Evolutionary conservation across 2,113 vertebrate species (phyloP).

Genomic region (Grammomys dolichurus): DNA sequence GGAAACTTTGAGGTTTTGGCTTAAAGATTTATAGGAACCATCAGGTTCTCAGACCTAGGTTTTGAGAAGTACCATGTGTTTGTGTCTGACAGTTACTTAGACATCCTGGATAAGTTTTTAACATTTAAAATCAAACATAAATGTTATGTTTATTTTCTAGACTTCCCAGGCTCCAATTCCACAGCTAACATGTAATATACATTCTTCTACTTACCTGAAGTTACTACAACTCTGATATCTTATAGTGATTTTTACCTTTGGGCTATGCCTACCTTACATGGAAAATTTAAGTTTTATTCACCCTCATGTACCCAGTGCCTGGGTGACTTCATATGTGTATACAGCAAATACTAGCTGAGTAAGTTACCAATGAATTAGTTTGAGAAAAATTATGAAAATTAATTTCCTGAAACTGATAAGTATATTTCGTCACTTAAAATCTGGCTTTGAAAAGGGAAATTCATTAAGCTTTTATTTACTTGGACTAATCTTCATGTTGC

Average conservation of each 20-base stretch:
- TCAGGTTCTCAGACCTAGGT: neutral
- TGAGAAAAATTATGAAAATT: slow-evolving; percentile 34
- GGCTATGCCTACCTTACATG: neutral
- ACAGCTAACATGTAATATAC: neutral
- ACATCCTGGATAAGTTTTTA: neutral
- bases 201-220: neutral
- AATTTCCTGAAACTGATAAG: neutral
- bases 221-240: neutral
- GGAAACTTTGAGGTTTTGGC: neutral
- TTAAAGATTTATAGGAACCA: neutral
- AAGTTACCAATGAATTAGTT: neutral
- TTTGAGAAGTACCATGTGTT: neutral
- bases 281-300: slow-evolving; percentile 28
- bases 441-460: slow-evolving; percentile 53
- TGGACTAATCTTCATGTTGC: neutral
- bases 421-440: slow-evolving; percentile 38
- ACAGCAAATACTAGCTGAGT: slow-evolving; percentile 28
- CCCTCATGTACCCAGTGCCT: neutral
- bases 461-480: neutral
- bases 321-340: neutral
- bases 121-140: slow-evolving; percentile 29
- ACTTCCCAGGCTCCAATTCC: neutral
- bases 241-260: neutral
- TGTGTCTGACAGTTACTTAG: neutral
- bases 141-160: neutral